Base-by-base conservation (phyloP, 2,113 vertebrate genomes). In the Cephalophus harveyi region DNA sequence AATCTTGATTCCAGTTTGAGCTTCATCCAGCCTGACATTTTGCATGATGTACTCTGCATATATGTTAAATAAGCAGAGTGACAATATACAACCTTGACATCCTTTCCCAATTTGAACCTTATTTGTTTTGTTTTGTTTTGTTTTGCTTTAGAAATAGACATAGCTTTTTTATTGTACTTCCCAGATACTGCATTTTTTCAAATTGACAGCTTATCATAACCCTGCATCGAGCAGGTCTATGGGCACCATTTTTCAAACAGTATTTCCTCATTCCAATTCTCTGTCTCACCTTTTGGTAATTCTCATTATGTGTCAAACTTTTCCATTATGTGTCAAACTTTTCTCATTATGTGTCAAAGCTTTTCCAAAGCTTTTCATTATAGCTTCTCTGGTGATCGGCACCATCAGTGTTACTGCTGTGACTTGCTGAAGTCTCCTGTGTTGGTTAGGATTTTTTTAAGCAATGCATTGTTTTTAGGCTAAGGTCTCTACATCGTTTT, bases 101-200 rank as follows among this genome's bases (percentile, higher is more conserved):
- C 33, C 33, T 67, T 67, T 67, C 62, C 62, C 62, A n/a, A 67
- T 5, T 19, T 67, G 5, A 71, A 71, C n/a, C 9, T 36, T 23
- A 71, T 40, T 71, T 71, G 0, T 36, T 21, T 23, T 71, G n/a
- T n/a, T n/a, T n/a, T n/a, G n/a, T 43, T 43, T 43, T 43, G 3
- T 36, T n/a, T 23, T 71, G 17, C 9, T 40, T 71, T 6, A 71
- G 67, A 71, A 71, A 36, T 40, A 71, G 67, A 71, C 67, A 71
- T 21, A 0, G 4, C n/a, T 40, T 2, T 71, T 71, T 71, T 71
- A 36, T 40, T 71, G 19, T 12, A 23, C 19, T 71, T 71, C 19
- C 67, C 9, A 40, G 17, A 3, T 40, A 71, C n/a, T 71, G 0
- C 0, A 0, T 36, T 71, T 71, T 71, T 71, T 2, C n/a, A 40